Evolutionary conservation across 2,113 vertebrate genomes (phyloP).

Genomic region (Tauraco erythrolophus): DNA sequence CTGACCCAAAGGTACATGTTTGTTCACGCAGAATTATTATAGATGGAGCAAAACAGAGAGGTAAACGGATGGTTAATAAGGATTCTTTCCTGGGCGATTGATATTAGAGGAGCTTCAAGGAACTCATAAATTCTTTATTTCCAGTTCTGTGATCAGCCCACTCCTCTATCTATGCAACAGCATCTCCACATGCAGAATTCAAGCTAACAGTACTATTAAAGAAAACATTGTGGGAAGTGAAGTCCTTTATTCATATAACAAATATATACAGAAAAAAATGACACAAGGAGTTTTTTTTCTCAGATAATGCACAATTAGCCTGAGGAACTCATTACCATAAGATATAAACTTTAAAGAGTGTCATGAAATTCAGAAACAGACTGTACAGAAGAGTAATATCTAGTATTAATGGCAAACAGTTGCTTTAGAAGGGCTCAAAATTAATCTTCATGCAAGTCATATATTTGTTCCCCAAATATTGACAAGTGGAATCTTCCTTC

Average conservation of each 20-base stretch:
- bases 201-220: neutral
- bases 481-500: neutral
- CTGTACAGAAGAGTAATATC: neutral
- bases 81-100: neutral
- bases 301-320: constrained; percentile 8
- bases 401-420: neutral
- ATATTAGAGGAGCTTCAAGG: neutral
- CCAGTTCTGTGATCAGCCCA: neutral
- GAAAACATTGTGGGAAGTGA: neutral
- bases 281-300: neutral
- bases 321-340: constrained; percentile 23
- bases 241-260: neutral
- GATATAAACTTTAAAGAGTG: constrained; percentile 1
- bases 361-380: neutral
- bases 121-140: neutral
- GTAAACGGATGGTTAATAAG: neutral
- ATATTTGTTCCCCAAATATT: neutral
- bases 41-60: neutral
- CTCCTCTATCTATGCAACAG: neutral
- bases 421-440: neutral
- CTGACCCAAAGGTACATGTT: neutral
- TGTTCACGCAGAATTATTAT: neutral
- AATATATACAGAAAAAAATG: constrained; percentile 16
- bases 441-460: neutral
- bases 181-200: neutral